These are phyloP conservation scores for Halictus rubicundus DNA, from an alignment of 1,140 invertebrate species.

Conservation along the genomic window DNA sequence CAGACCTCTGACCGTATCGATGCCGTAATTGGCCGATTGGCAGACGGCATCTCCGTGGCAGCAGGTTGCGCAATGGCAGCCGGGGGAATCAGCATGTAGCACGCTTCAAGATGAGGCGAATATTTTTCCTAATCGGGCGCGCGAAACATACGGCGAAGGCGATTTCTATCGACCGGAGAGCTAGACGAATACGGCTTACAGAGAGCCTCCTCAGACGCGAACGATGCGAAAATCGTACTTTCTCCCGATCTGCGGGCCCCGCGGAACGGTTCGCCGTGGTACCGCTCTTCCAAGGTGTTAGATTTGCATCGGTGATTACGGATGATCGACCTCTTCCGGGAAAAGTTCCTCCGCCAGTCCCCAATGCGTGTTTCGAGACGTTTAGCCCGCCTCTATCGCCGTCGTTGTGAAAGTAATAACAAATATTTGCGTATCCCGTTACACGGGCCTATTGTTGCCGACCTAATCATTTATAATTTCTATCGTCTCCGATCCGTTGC, in stretches of 20 bases:
- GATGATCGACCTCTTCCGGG: conserved; percentile 68
- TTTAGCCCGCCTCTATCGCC: conserved; percentile 15
- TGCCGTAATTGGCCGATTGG: conserved; percentile 28
- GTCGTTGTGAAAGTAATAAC: conserved; percentile 22
- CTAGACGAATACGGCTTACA: conserved; percentile 22
- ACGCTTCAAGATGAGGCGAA: conserved; percentile 11
- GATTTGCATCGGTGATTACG: conserved; percentile 70
- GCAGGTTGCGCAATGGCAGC: background rate
- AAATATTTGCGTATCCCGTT: conserved; percentile 33
- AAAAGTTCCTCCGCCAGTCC: conserved; percentile 35
- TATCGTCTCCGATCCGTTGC: too few relatives aligned
- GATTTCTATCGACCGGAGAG: conserved; percentile 52
- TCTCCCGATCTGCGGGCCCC: conserved; percentile 39
- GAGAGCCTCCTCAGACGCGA: background rate
- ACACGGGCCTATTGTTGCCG: conserved; percentile 4
- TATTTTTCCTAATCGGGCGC: conserved; percentile 45
- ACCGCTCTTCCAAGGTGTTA: conserved; percentile 53
- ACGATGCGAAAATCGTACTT: conserved; percentile 60
- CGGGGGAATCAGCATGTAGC: background rate
- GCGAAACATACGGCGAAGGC: conserved; percentile 15
- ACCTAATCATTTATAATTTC: background rate
- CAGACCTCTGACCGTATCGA: conserved; percentile 1
- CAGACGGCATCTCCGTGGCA: conserved; percentile 9
- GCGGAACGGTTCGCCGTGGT: conserved; percentile 29
- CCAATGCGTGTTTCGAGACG: conserved; percentile 21